Evolutionary conservation across 2,113 vertebrate genomes (phyloP).

Genomic region (Zingel zingel): DNA sequence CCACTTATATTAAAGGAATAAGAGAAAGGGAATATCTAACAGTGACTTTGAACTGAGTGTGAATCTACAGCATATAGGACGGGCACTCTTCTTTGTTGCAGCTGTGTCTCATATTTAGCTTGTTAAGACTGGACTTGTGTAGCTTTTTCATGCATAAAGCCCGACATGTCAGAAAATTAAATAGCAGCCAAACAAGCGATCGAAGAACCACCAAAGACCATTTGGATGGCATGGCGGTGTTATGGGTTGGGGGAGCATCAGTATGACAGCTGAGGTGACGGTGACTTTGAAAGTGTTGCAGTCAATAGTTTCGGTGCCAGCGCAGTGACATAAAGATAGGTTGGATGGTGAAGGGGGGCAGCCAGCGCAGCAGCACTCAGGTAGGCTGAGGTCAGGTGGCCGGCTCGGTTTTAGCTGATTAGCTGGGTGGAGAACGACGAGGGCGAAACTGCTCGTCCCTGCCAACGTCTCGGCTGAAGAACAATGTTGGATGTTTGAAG

Average conservation of each 20-base stretch:
- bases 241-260: neutral
- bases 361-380: conserved; percentile 24
- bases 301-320: conserved; percentile 74
- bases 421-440: neutral
- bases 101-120: neutral
- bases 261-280: conserved; percentile 71
- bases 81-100: neutral
- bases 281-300: conserved; percentile 79
- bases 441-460: neutral
- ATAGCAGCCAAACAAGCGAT: no score
- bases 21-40: neutral
- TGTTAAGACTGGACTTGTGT: neutral
- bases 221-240: neutral
- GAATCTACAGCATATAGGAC: neutral
- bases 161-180: neutral
- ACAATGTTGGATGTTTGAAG: neutral
- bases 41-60: no score
- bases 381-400: conserved; percentile 24
- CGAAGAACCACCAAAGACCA: neutral
- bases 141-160: conserved; percentile 7
- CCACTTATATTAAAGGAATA: neutral
- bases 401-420: conserved; percentile 50
- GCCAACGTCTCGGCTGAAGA: neutral
- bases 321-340: conserved; percentile 38
- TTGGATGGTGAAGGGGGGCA: conserved; percentile 14